phyloP scores from a whole-genome alignment of 2,888 invertebrate species.

The Philhelius pedissequus region DNA sequence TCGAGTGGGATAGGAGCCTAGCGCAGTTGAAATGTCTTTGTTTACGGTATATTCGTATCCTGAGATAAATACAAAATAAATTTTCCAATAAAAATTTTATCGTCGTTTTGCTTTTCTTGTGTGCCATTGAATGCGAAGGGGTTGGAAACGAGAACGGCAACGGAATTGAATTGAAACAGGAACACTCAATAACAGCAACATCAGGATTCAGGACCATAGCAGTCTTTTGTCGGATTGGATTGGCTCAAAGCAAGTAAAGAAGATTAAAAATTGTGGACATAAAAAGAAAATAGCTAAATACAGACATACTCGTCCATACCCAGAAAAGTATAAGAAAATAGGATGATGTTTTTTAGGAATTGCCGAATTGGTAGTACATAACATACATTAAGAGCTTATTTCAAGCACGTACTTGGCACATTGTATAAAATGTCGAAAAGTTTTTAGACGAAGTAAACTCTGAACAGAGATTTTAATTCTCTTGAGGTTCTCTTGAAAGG shows the following conservation, averaged over 20 bases:
- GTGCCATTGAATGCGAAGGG: slow-evolving; percentile 8
- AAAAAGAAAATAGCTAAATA: not conserved
- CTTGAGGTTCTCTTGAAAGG: slow-evolving; percentile 24
- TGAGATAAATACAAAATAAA: slow-evolving; percentile 66
- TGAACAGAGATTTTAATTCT: slow-evolving; percentile 8
- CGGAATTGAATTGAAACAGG: not conserved
- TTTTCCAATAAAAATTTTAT: slow-evolving; percentile 63
- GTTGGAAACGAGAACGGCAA: not conserved
- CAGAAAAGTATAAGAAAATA: not conserved
- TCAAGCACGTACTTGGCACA: slow-evolving; percentile 60
- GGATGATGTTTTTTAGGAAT: not conserved
- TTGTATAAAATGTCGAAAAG: slow-evolving; percentile 57
- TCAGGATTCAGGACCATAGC: not conserved
- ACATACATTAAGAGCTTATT: slow-evolving; percentile 56
- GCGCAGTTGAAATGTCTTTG: slow-evolving; percentile 61
- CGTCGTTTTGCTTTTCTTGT: slow-evolving; percentile 47
- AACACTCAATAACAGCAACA: not conserved
- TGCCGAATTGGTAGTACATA: slow-evolving; percentile 38
- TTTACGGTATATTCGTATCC: slow-evolving; percentile 61
- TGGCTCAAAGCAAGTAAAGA: not conserved
- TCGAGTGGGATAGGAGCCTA: slow-evolving; percentile 22
- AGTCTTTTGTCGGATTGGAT: slow-evolving; percentile 4
- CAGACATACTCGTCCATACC: too few relatives aligned
- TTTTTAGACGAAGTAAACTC: not conserved
- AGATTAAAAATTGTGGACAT: slow-evolving; percentile 10